phyloP scores from a whole-genome alignment of 2,113 vertebrate genomes.

The Sclerurus mexicanus region DNA sequence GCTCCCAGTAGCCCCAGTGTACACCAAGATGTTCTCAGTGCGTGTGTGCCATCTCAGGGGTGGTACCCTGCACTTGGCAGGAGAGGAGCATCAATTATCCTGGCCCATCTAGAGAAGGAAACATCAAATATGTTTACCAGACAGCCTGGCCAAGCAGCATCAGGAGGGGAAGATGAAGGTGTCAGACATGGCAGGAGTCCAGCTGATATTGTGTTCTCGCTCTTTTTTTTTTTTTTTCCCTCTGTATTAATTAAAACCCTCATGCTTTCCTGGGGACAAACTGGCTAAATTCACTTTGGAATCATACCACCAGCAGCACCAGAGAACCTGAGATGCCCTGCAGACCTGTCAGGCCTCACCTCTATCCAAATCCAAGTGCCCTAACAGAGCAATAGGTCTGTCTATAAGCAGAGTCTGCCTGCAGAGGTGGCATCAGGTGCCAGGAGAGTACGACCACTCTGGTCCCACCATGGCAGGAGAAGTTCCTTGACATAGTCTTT shows the following conservation, averaged over 20 bases:
- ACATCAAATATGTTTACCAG: background rate
- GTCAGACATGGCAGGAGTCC: background rate
- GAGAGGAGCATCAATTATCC: background rate
- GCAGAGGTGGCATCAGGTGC: background rate
- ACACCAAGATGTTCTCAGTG: accelerated
- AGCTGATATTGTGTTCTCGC: background rate
- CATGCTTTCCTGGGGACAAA: background rate
- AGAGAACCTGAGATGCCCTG: background rate
- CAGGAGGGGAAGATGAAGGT: background rate
- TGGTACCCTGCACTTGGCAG: background rate
- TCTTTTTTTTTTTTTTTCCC: background rate
- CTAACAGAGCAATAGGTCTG: background rate
- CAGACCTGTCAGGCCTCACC: background rate
- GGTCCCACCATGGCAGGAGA: background rate
- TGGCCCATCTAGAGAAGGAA: background rate
- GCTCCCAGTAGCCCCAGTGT: background rate
- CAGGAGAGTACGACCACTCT: background rate
- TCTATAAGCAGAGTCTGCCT: background rate
- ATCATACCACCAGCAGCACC: background rate
- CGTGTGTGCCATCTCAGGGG: background rate
- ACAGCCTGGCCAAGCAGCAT: background rate
- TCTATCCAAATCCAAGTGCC: background rate
- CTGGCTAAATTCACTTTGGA: background rate
- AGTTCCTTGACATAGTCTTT: background rate
- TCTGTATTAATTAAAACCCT: background rate